A percentile compares a stretch with the other conserved stretches of the same genome.
Evolutionary conservation across 2,797 vertebrate species (phyloP).

Genomic region (Cyprinella venusta): DNA sequence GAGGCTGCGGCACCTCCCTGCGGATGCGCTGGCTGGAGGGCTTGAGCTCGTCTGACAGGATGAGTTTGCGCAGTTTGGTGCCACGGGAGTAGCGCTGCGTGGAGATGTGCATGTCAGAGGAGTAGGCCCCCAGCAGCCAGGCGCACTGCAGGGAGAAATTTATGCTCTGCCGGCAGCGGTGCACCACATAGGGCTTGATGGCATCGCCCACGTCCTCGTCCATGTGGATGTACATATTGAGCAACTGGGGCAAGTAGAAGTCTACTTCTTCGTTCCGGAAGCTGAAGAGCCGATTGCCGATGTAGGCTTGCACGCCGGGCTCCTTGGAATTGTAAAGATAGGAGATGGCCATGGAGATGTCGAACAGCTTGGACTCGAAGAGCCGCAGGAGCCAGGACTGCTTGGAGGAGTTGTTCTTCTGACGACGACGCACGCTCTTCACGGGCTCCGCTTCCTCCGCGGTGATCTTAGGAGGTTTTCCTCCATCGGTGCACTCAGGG

Average conservation of each 20-base stretch:
- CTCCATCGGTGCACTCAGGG: neutral
- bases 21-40: constrained; percentile 80
- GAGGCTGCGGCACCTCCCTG: constrained; percentile 74
- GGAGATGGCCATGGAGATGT: constrained; percentile 98
- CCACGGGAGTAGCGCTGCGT: constrained; percentile 93
- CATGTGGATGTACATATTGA: constrained; percentile 99
- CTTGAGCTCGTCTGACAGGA: constrained; percentile 95
- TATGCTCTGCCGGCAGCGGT: constrained; percentile 94
- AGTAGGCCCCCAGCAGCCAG: constrained; percentile 92
- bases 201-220: constrained; percentile 96
- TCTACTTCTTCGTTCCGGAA: constrained; percentile 91
- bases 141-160: constrained; percentile 93
- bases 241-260: constrained; percentile 95
- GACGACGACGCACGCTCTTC: constrained; percentile 80
- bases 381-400: constrained; percentile 95
- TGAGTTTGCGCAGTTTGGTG: constrained; percentile 91
- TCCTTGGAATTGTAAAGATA: constrained; percentile 98
- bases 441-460: constrained; percentile 77
- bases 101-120: constrained; percentile 98
- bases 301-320: constrained; percentile 96
- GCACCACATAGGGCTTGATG: constrained; percentile 96
- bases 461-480: constrained; percentile 64
- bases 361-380: constrained; percentile 96
- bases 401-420: constrained; percentile 88
- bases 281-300: constrained; percentile 94